Evolutionary conservation across 1,140 invertebrate genomes (phyloP), one percentile per base, ranked within the genome.

Genomic region (Babylonia areolata): DNA sequence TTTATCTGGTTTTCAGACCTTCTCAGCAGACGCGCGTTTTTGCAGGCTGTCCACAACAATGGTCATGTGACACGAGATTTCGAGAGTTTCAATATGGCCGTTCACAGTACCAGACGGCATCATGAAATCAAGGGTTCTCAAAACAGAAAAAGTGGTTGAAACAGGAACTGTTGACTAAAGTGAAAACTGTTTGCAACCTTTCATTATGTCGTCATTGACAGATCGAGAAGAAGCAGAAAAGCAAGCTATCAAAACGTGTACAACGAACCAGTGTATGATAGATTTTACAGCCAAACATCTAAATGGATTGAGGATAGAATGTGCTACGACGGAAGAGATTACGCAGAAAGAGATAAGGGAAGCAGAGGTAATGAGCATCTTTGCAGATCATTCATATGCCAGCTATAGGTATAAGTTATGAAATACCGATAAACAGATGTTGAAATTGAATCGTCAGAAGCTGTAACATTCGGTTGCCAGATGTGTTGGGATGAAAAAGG

Each of bases 261-360:
- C 86, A 80, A 93, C 90, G 81, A 95, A 97, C 88, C 97, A 99
- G 95, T 97, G 97, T 90, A 98, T 99, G 97, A 99, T 99, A 95
- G 97, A 98, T 95, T 97, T 98, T 94, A 98, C 97, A 91, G 97
- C 97, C 85, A 96, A 97, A 94, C 96, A 97, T 94, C 96, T 99
- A 91, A 97, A 98, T 93, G 97, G 97, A 81, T 95, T 99, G 90
- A 96, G 98, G 93, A 98, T 97, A 81, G 96, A 98, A 95, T 99
- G 98, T 95, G 97, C 97, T 35, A 97, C 97, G 81, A 98, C 96
- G 93, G 97, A 97, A 75, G 97, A 98, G 94, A 95, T 99, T 88
- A 99, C 98, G 69, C 97, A 98, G 93, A 97, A 98, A 93, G 98
- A 99, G 96, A 99, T 99, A 92, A 96, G 98, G 89, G 97, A 97